phyloP scores from a whole-genome alignment of 2,888 invertebrate species.

The Panopea generosa region DNA sequence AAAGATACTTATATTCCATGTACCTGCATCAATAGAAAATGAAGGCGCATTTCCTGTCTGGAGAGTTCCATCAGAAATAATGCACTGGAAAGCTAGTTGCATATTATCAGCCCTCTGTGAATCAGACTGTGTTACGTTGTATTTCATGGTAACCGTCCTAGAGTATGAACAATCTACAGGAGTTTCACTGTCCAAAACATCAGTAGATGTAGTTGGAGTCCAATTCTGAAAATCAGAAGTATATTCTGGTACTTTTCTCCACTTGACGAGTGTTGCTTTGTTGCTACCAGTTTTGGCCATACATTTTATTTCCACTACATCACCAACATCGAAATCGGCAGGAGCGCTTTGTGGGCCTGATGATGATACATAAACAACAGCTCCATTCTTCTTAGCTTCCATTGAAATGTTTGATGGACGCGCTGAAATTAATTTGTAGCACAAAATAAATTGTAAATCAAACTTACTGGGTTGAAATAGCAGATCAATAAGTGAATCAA shows the following conservation, averaged over 20 bases:
- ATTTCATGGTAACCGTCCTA: neutral
- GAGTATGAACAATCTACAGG: neutral
- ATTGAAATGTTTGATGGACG: neutral
- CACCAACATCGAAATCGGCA: conserved; percentile 1
- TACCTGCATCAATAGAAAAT: conserved; percentile 16
- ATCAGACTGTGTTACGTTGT: conserved; percentile 2
- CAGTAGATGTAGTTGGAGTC: no score
- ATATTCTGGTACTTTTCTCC: no score
- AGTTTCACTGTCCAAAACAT: no score
- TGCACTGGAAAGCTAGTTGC: conserved; percentile 3
- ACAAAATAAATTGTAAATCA: no score
- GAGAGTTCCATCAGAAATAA: neutral
- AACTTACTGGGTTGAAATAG: no score
- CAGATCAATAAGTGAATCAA: no score
- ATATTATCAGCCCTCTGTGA: neutral
- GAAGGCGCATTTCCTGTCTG: neutral
- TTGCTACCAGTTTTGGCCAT: neutral
- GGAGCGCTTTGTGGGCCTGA: neutral
- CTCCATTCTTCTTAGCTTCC: conserved; percentile 6
- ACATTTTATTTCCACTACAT: neutral
- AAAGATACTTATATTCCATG: no score
- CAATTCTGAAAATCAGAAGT: no score
- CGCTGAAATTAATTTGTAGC: no score
- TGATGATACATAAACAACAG: neutral
- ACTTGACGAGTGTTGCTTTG: neutral